Conservation (phyloP, 1,140 invertebrate genomes). For the Physella acuta region DNA sequence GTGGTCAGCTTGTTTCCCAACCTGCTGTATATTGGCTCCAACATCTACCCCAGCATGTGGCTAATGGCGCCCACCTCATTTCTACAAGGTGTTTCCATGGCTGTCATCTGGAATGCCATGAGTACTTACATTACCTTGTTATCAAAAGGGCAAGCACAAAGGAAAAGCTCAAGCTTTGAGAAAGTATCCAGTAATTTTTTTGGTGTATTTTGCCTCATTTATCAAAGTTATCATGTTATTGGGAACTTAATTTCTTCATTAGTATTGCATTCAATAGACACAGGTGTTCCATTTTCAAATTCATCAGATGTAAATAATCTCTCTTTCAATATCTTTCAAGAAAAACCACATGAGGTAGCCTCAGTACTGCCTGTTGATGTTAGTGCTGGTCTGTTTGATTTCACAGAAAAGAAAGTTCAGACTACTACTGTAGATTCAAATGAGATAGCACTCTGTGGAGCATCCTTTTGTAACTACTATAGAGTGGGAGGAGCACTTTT, state of each 20-base stretch:
- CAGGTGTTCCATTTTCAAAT: too few relatives aligned
- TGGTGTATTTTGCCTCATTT: constrained; percentile 50
- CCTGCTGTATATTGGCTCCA: constrained; percentile 41
- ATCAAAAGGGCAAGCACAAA: constrained; percentile 39
- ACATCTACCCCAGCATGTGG: constrained; percentile 46
- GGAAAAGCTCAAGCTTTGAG: constrained; percentile 36
- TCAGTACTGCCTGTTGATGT: neutral
- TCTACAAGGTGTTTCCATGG: constrained; percentile 40
- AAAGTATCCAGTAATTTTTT: constrained; percentile 45
- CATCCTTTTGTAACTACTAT: constrained; percentile 40
- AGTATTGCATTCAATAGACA: constrained; percentile 37
- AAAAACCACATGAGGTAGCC: too few relatives aligned
- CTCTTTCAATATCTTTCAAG: neutral
- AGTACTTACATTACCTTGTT: constrained; percentile 48
- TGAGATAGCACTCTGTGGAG: neutral
- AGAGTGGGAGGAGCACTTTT: constrained; percentile 24
- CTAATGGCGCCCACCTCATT: constrained; percentile 40
- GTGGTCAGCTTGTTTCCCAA: constrained; percentile 35
- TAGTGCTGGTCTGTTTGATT: neutral
- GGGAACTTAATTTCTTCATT: constrained; percentile 47
- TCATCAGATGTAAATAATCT: neutral
- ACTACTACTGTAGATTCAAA: neutral
- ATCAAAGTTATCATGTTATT: constrained; percentile 41
- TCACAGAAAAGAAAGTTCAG: neutral
- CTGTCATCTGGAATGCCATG: constrained; percentile 48